Conservation (phyloP, 1,140 invertebrate species). For the Sinella curviseta region DNA sequence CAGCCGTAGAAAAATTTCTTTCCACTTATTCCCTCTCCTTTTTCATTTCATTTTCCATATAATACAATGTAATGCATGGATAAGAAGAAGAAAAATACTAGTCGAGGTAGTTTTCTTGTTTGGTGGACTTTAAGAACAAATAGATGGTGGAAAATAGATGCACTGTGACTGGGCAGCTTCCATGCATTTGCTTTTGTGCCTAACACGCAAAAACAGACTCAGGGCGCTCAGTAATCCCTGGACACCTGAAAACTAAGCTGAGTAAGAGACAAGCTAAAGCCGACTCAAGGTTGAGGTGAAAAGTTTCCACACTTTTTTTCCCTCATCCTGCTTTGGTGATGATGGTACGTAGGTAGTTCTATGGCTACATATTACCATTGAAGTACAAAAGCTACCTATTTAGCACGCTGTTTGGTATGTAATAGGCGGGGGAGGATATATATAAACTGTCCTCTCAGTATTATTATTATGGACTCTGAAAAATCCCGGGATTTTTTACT, state of each 20-base stretch:
- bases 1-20: neutral
- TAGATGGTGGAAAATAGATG: too few species aligned
- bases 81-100: too few species aligned
- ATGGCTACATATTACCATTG: too few species aligned
- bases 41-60: neutral
- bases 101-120: too few species aligned
- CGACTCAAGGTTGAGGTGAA: neutral
- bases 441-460: neutral
- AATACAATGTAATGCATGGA: too few species aligned
- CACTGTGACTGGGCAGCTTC: neutral
- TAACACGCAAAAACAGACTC: neutral
- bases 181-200: neutral
- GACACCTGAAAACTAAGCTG: neutral
- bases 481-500: neutral
- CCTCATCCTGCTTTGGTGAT: neutral
- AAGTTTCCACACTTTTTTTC: neutral
- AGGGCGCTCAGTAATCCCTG: neutral
- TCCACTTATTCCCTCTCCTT: too few species aligned
- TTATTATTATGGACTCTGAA: neutral
- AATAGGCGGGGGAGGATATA: too few species aligned
- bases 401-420: too few species aligned
- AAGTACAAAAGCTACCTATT: too few species aligned
- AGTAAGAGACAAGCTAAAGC: neutral
- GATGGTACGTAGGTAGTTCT: neutral
- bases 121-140: neutral